Evolutionary conservation across 2,113 vertebrate species (phyloP), one percentile per base, ranked within the genome.

Genomic region (Poeciliopsis prolifica): DNA sequence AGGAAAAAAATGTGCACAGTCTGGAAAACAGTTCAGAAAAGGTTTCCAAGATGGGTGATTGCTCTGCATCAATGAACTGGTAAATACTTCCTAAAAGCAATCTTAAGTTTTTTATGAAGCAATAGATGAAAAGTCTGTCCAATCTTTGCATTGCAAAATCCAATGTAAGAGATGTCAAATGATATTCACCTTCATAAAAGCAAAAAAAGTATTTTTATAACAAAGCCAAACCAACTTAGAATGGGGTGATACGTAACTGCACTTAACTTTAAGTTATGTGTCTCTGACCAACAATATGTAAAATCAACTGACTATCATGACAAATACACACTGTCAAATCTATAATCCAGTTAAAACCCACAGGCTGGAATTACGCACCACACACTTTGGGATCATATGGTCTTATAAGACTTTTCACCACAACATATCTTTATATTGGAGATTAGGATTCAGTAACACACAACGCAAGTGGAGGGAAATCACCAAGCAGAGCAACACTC

Each of bases 371-470:
- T 71, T 54, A 29, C 10, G 37, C 75, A 62, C 63, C 60, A 24
- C 70, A 78, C 78, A 77, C 69, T 82, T 66, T 74, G 58, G 71
- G 75, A 83, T 70, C 84, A 85, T 71, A 82, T 84, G 76, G 66
- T 77, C 51, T 62, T 69, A 60, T n/a, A 65, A 68, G 63, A 81
- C 24, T 75, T 67, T 51, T 62, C 75, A 74, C 69, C 71, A 71
- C 64, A 83, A 65, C 85, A 74, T 48, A 48, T 70, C 70, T 72
- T 66, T 51, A 64, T 44, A 81, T n/a, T n/a, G 37, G 17, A 73
- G 82, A 81, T 86, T 82, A 82, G 51, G 78, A 75, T 42, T 77
- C 70, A 79, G 63, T 37, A 15, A 22, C n/a, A 54, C 15, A 24
- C 44, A 79, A 42, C 40, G 44, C 75, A 37, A 31, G 70, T 77